Evolutionary conservation across 2,888 invertebrate genomes (phyloP).

Genomic region (Lasioglossum morio): DNA sequence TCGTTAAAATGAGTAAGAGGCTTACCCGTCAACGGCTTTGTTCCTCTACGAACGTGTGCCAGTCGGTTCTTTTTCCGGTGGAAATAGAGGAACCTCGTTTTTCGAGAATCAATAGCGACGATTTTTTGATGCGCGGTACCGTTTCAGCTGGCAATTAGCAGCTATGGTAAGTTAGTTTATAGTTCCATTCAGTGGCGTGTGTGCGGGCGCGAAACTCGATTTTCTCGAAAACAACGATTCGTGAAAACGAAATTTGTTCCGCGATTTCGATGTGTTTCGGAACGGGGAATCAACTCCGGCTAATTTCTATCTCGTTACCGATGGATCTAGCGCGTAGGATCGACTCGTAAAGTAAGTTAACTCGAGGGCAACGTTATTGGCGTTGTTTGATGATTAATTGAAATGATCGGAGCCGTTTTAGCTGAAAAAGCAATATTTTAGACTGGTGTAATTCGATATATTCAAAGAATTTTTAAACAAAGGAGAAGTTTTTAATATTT

Average conservation of each 20-base stretch:
- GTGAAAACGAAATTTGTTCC: background rate
- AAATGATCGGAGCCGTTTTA: no score
- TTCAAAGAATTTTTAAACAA: background rate
- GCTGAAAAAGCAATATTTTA: background rate
- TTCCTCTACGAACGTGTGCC: background rate
- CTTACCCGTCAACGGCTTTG: background rate
- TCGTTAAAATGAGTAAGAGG: background rate
- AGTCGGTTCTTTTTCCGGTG: background rate
- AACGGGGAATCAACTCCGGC: background rate
- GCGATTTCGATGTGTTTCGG: background rate
- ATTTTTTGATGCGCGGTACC: background rate
- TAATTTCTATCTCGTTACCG: background rate
- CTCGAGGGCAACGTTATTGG: background rate
- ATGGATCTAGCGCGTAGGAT: background rate
- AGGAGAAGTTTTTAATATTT: background rate
- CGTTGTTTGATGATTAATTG: no score
- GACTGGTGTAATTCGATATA: background rate
- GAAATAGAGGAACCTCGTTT: background rate
- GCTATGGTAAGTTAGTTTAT: background rate
- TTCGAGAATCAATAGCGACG: background rate
- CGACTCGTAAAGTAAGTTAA: background rate
- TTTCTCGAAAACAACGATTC: conserved; percentile 5
- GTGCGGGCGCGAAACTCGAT: background rate
- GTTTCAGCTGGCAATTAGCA: background rate
- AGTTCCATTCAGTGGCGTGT: background rate